phyloP scores from a whole-genome alignment of 2,888 invertebrate genomes.

The Kuschelorhynchus macadamiae region DNA sequence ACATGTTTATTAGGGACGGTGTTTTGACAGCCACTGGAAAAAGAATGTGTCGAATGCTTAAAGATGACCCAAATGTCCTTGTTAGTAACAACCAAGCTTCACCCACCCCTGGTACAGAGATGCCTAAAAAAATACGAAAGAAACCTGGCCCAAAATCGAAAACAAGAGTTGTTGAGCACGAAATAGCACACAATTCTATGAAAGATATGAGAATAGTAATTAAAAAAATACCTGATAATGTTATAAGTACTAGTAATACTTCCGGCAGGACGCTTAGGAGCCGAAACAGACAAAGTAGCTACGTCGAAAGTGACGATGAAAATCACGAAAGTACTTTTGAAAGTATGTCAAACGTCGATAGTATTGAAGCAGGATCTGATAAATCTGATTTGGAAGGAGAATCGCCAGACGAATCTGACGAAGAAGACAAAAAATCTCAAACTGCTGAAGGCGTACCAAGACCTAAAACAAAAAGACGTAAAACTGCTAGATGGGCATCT shows the following conservation, averaged over 20 bases:
- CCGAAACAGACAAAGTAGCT: conserved; percentile 1
- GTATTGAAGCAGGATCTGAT: conserved; percentile 1
- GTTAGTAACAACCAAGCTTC: background rate
- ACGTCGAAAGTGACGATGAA: conserved; percentile 51
- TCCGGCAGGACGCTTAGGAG: background rate
- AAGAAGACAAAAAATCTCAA: conserved; percentile 27
- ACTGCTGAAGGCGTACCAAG: conserved; percentile 37
- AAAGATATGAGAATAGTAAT: conserved; percentile 57
- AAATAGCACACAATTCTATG: conserved; percentile 52
- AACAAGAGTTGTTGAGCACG: conserved; percentile 33
- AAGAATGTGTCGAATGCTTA: conserved; percentile 75
- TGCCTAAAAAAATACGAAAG: conserved; percentile 42
- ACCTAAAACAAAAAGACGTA: conserved; percentile 61
- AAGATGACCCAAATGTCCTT: conserved; percentile 57
- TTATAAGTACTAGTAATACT: conserved; percentile 34
- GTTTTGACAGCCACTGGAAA: conserved; percentile 76
- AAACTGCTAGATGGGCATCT: conserved; percentile 67
- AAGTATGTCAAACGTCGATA: background rate
- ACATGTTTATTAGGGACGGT: conserved; percentile 78
- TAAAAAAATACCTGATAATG: conserved; percentile 57
- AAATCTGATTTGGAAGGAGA: conserved; percentile 26
- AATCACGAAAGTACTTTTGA: conserved; percentile 13
- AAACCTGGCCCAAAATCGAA: conserved; percentile 54
- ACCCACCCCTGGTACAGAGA: conserved; percentile 11
- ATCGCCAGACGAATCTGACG: conserved; percentile 23